Base-by-base conservation (phyloP, 2,888 invertebrate genomes). In the Ichneumon xanthorius region DNA sequence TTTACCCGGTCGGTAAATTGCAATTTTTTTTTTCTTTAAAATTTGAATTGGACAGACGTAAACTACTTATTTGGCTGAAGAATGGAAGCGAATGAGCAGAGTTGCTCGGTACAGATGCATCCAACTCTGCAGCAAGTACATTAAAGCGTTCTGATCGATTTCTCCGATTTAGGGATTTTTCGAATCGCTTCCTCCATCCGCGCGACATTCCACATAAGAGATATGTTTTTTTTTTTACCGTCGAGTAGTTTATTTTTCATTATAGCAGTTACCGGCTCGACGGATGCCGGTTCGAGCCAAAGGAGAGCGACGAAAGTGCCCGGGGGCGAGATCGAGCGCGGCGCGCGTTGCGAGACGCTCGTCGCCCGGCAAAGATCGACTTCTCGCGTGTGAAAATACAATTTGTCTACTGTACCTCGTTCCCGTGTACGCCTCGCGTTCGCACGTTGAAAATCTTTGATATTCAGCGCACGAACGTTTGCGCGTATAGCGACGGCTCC, bases 321-420 rank as follows among this genome's bases (percentile, higher is more conserved):
- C 58, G 22, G 7, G 55, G 72, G 71, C 55, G 70, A 76, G 70
- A 61, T 33, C 40, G 40, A 58, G 22, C n/a, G 73, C 58, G 6
- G 14, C 26, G 19, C 82, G 65, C 73, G 16, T 45, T 72, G 68
- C 79, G 80, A 78, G 80, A 73, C 76, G 73, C 68, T 72, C 65
- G 79, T 37, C 77, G 72, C 61, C 50, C 79, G 76, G 70, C n/a
- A 45, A 63, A 82, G 80, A 85, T 83, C 82, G 85, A 77, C 79
- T 82, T 81, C 71, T 87, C 83, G 87, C 87, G 87, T 87, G 87
- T 87, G 87, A 87, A 87, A 87, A 87, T 79, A 86, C 86, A 87
- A 87, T 87, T 87, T 86, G 87, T 86, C 82, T 76, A 80, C 78
- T 70, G 45, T 77, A 72, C 50, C 82, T 58, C 63, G 71, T 76